Percentiles rank a stretch among this genome's conserved stretches.
These are phyloP conservation scores for Drosophila paramelanica DNA, from an alignment of 2,888 invertebrate genomes.

Conservation along the genomic window DNA sequence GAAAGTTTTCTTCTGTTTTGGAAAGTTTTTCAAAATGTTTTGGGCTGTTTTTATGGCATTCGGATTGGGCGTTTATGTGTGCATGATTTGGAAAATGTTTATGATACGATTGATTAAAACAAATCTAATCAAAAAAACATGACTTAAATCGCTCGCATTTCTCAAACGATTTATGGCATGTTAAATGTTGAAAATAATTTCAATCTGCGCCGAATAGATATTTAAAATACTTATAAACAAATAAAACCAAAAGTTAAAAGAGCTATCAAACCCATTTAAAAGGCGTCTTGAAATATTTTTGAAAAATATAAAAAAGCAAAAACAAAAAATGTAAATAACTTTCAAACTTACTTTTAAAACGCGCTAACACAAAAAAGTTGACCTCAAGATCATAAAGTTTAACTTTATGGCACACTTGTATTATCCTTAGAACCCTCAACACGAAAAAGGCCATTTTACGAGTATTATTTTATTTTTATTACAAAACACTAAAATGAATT, in stretches of 20 bases:
- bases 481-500: constrained; percentile 56
- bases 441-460: constrained; percentile 25
- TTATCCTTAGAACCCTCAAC: constrained; percentile 27
- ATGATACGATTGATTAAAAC: constrained; percentile 57
- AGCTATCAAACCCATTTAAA: constrained; percentile 15
- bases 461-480: constrained; percentile 43
- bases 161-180: constrained; percentile 35
- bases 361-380: neutral
- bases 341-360: constrained; percentile 7
- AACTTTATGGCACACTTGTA: constrained; percentile 37
- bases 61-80: constrained; percentile 73
- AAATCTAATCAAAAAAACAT: constrained; percentile 63
- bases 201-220: constrained; percentile 19
- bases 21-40: constrained; percentile 65
- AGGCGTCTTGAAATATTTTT: constrained; percentile 5
- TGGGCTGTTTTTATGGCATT: constrained; percentile 56
- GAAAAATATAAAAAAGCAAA: neutral
- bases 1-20: constrained; percentile 51
- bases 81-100: constrained; percentile 62
- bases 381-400: constrained; percentile 30
- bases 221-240: constrained; percentile 31
- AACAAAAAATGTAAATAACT: constrained; percentile 3
- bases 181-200: constrained; percentile 23
- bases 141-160: constrained; percentile 24
- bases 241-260: constrained; percentile 22